Base-by-base conservation (phyloP, 2,888 invertebrate species). In the Epinotia demarniana region DNA sequence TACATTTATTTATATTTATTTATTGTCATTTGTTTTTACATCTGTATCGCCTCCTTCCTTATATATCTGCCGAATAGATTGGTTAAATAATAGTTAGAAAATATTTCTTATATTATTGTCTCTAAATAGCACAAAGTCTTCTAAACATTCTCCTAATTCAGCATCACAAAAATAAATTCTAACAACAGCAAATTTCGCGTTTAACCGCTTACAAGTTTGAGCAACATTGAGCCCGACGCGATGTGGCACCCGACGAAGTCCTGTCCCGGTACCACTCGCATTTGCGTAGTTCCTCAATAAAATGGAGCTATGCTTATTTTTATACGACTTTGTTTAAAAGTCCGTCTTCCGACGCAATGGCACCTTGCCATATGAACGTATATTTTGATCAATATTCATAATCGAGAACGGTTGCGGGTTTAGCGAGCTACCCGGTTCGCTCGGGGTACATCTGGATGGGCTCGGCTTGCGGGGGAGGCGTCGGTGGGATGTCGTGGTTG, bases 401-500 rank as follows among this genome's bases (percentile, higher is more conserved):
- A 82, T 84, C 79, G 79, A 77, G 77, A 77, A 80, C 61, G 76
- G 72, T 39, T 49, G 66, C 33, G 79, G 79, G 79, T 74, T 72
- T 74, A 78, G 76, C 75, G 83, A 84, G 83, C 87, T 93, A 93
- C 81, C 93, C 92, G 82, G 85, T 89, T 86, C 91, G 88, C 84
- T 92, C 89, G 27, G 89, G 90, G 85, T 92, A 92, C 85, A 92
- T 92, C 75, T 89, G 88, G 62, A 83, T 80, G 55, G 90, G 87
- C 79, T 89, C 87, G 43, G 82, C 79, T 79, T 92, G 91, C 0
- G 93, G 93, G 0, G 93, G 93, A 1, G 93, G 93, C 4, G 93
- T 94, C 19, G 93, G 83, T 1, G 93, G 93, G 27, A 94, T 93
- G 60, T 92, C 92, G 78, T 93, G 92, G 58, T 92, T 88, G 0